A percentile compares a stretch with the other conserved stretches of the same genome.
These are phyloP conservation scores for Thaleichthys pacificus DNA, from an alignment of 2,797 vertebrate species.

Conservation along the genomic window DNA sequence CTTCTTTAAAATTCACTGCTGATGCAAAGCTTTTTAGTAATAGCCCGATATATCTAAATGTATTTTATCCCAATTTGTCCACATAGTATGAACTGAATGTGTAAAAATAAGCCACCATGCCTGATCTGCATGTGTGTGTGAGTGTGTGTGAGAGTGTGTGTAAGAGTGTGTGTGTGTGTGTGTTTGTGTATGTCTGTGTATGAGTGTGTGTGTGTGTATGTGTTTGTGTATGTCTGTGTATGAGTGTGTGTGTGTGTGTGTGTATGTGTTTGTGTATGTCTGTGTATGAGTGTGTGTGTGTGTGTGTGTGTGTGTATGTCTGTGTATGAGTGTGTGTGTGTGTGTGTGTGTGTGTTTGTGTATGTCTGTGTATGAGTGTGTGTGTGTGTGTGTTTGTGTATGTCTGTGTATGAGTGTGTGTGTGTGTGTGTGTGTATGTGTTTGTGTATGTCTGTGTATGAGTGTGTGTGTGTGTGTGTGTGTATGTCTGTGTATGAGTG, in stretches of 20 bases:
- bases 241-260: background rate
- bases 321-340: too few species aligned
- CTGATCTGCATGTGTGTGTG: background rate
- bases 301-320: too few species aligned
- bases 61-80: constrained; percentile 9
- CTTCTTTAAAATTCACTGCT: constrained; percentile 24
- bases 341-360: too few species aligned
- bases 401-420: background rate
- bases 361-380: too few species aligned
- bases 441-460: too few species aligned
- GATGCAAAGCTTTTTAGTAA: constrained; percentile 40
- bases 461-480: too few species aligned
- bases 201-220: background rate
- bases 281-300: background rate
- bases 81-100: constrained; percentile 29
- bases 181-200: background rate
- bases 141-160: background rate
- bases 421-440: background rate
- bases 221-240: background rate
- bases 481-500: too few species aligned
- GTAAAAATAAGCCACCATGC: background rate
- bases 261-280: background rate
- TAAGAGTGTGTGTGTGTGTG: background rate
- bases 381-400: background rate
- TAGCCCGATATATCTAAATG: constrained; percentile 36